Conservation (phyloP, 2,113 vertebrate species). For the Pseudolaguvia tuberculata region DNA sequence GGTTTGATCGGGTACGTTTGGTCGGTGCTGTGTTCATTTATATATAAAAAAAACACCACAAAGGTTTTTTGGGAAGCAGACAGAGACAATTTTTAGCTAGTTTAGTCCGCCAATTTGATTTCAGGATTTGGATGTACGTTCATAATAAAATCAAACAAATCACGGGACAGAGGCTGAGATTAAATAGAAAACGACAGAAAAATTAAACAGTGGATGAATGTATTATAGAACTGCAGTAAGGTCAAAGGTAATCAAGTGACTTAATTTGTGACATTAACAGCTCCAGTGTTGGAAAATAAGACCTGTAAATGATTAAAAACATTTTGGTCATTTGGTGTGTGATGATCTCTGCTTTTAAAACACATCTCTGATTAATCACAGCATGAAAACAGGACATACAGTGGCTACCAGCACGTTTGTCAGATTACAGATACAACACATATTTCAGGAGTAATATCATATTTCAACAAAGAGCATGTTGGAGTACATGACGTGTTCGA, state of each 20-base stretch:
- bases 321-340: too few relatives aligned
- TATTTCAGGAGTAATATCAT: background rate
- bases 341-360: conserved; percentile 24
- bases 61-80: too few relatives aligned
- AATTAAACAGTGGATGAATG: too few relatives aligned
- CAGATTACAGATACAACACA: background rate
- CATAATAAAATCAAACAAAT: too few relatives aligned
- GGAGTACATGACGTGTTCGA: background rate
- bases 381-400: background rate
- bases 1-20: too few relatives aligned
- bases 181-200: too few relatives aligned
- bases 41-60: too few relatives aligned
- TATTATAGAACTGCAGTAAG: conserved; percentile 7
- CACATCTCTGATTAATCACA: conserved; percentile 47
- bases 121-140: too few relatives aligned
- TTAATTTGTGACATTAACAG: conserved; percentile 31
- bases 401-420: conserved; percentile 24
- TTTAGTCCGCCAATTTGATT: too few relatives aligned
- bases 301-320: background rate
- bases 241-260: conserved; percentile 26
- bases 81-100: too few relatives aligned
- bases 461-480: background rate
- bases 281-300: background rate
- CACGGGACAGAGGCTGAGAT: too few relatives aligned
- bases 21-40: too few relatives aligned